A percentile compares a stretch with the other conserved stretches of the same genome.
These are phyloP conservation scores for Coluber constrictor DNA, from an alignment of 2,797 vertebrate genomes.

Conservation along the genomic window DNA sequence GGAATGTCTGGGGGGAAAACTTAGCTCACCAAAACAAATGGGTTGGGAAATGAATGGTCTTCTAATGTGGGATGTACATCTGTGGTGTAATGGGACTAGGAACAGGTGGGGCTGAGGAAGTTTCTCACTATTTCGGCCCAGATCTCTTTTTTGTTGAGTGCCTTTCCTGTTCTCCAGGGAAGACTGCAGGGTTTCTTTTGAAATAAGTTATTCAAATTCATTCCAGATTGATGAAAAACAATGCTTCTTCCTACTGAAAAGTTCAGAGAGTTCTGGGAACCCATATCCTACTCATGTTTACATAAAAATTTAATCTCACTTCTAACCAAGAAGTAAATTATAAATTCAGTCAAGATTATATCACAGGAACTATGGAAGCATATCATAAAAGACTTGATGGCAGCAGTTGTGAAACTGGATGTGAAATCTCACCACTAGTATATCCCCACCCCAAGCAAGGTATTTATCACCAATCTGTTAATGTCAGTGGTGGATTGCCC, in stretches of 20 bases:
- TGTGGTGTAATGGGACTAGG: slow-evolving; percentile 15
- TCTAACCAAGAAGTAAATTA: background rate
- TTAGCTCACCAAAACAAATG: background rate
- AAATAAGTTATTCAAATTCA: background rate
- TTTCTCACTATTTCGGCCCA: background rate
- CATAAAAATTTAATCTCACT: background rate
- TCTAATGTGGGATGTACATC: slow-evolving; percentile 22
- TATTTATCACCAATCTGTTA: background rate
- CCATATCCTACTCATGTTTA: background rate
- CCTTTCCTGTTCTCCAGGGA: background rate
- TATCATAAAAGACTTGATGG: background rate
- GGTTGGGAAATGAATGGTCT: slow-evolving; percentile 7
- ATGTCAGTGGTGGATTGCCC: background rate
- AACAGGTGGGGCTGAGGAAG: slow-evolving; percentile 22
- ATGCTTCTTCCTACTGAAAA: background rate
- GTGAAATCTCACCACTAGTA: background rate
- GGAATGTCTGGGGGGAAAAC: background rate
- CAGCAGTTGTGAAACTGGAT: background rate
- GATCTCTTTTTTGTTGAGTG: background rate
- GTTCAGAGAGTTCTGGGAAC: background rate
- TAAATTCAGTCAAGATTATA: background rate
- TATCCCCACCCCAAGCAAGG: background rate
- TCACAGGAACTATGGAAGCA: background rate
- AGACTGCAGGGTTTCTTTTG: background rate
- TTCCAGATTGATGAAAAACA: background rate